phyloP scores from a whole-genome alignment of 2,113 vertebrate genomes.

The Phocoena sinus region DNA sequence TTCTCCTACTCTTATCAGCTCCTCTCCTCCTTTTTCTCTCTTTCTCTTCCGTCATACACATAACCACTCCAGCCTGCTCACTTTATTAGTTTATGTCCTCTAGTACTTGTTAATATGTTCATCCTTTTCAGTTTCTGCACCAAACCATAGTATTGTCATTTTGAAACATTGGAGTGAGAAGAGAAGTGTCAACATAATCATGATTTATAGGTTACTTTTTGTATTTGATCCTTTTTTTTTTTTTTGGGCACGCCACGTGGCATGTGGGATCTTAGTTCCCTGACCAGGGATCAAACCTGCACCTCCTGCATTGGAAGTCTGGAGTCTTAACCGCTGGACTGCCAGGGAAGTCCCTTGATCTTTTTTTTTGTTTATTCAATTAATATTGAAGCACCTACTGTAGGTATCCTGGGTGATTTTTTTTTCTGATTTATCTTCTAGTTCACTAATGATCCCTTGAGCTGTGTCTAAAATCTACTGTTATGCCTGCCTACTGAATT shows the following conservation, averaged over 20 bases:
- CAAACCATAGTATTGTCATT: neutral
- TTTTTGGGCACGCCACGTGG: no score
- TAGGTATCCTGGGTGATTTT: neutral
- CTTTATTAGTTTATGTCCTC: neutral
- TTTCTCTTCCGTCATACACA: neutral
- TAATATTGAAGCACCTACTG: neutral
- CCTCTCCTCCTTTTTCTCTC: neutral
- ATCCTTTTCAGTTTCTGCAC: neutral
- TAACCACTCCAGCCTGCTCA: neutral
- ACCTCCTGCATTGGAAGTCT: no score
- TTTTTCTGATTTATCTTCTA: neutral
- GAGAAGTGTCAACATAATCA: neutral
- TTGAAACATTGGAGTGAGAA: neutral
- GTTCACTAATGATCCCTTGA: neutral
- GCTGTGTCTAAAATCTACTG: neutral
- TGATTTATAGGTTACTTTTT: neutral
- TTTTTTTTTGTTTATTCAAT: neutral
- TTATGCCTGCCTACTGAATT: neutral
- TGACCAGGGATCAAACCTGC: no score
- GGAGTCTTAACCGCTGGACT: no score
- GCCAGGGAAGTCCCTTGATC: no score
- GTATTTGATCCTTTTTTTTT: neutral
- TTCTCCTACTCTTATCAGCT: neutral
- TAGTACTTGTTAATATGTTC: neutral
- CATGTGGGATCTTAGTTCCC: no score